phyloP scores from a whole-genome alignment of 1,140 invertebrate genomes.

The Lysiphlebus fabarum region DNA sequence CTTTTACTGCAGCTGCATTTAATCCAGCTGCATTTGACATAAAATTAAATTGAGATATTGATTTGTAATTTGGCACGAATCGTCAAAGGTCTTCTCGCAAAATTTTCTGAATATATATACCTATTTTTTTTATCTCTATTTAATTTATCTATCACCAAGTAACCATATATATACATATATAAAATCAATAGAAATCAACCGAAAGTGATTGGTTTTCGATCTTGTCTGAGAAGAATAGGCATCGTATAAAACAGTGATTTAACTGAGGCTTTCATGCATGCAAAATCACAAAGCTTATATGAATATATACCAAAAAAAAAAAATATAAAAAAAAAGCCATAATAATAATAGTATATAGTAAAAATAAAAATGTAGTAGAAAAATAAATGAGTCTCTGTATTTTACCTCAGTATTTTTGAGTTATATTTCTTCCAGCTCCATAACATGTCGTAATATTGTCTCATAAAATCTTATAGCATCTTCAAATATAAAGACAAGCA shows the following conservation, averaged over 20 bases:
- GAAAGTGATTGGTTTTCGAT: slow-evolving; percentile 30
- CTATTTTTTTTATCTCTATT: too few relatives aligned
- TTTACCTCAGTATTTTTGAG: too few relatives aligned
- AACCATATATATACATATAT: background rate
- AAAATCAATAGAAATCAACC: slow-evolving; percentile 25
- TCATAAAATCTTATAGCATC: too few relatives aligned
- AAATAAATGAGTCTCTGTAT: too few relatives aligned
- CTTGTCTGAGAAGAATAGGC: slow-evolving; percentile 1
- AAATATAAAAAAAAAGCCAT: background rate
- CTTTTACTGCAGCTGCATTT: background rate
- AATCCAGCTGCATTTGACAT: slow-evolving; percentile 33
- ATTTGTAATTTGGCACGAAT: slow-evolving; percentile 37
- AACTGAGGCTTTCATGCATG: slow-evolving; percentile 18
- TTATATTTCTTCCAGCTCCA: too few relatives aligned
- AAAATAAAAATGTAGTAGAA: too few relatives aligned
- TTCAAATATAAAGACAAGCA: too few relatives aligned
- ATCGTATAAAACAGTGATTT: slow-evolving; percentile 24
- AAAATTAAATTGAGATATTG: slow-evolving; percentile 34
- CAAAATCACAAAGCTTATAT: slow-evolving; percentile 1
- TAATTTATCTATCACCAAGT: background rate
- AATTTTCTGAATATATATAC: background rate
- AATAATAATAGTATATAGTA: background rate
- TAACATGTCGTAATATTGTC: too few relatives aligned
- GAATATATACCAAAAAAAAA: background rate
- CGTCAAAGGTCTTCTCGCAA: slow-evolving; percentile 12